Evolutionary conservation across 2,113 vertebrate species (phyloP).

Genomic region (Azemiops feae): DNA sequence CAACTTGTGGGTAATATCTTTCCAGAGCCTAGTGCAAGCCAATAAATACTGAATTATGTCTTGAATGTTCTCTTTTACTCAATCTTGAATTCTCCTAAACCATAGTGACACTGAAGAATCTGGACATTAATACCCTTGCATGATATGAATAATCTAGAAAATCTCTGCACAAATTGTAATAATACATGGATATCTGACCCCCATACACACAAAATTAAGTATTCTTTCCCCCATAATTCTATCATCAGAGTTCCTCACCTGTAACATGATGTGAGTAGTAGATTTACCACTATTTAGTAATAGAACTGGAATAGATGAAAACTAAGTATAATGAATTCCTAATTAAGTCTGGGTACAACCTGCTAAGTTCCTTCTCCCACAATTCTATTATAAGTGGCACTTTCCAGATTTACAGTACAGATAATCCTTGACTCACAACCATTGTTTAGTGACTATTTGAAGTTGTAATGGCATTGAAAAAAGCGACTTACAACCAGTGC

Average conservation of each 20-base stretch:
- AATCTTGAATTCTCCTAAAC: background rate
- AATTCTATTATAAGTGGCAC: background rate
- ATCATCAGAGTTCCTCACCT: background rate
- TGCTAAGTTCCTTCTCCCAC: background rate
- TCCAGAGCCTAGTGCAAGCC: background rate
- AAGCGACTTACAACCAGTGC: background rate
- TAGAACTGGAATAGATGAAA: background rate
- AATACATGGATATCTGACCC: background rate
- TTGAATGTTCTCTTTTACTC: background rate
- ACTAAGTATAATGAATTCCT: background rate
- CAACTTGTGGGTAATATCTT: background rate
- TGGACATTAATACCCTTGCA: background rate
- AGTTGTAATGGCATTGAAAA: background rate
- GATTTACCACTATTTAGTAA: background rate
- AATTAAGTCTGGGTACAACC: background rate
- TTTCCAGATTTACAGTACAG: background rate
- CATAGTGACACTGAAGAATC: background rate
- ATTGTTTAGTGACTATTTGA: background rate
- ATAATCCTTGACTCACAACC: background rate
- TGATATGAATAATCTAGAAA: background rate
- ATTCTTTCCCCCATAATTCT: background rate
- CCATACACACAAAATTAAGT: background rate
- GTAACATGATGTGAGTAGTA: background rate
- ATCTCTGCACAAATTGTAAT: background rate
- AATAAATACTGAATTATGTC: background rate